Evolutionary conservation across 2,888 invertebrate species (phyloP), one percentile per base, ranked within the genome.

Genomic region (Agonopterix subpropinquella): DNA sequence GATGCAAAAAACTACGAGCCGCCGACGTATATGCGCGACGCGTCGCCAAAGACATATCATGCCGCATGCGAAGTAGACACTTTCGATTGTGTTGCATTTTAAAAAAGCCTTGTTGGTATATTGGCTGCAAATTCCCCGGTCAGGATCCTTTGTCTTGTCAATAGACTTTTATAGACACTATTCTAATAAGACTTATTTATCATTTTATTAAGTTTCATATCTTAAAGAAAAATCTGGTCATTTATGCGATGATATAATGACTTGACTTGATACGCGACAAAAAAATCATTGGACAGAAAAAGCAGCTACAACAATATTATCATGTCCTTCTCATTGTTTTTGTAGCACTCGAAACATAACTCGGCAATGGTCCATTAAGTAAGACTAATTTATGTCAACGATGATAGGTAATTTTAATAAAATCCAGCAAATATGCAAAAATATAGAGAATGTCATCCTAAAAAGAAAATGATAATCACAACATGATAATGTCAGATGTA

Each of bases 71-170:
- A 77, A 84, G 64, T 61, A 61, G 70, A 61, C 80, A 84, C 85
- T 86, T 85, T 85, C 84, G 78, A 83, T 85, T 84, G 75, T 64
- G 60, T 59, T 65, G 74, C 72, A 69, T 70, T 67, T 61, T 58
- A 70, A 61, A 63, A 62, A 72, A 65, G 64, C 61, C 64, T 62
- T 63, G 61, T 64, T 59, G 61, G 58, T 64, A 60, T 56, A 56
- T 51, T 50, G 28, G 47, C 28, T 45, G 52, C 51, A 51, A 54
- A 64, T 59, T 62, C 64, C 61, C 58, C 65, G 67, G 56, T 61
- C 61, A 62, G 60, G 53, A 56, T 58, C 68, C 72, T 74, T 74
- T 74, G 70, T 73, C 61, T 65, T 47, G 51, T 62, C 58, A 8
- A 28, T 28, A 28, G 5, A 43, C 42, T 47, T 47, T 50, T 36